phyloP scores from a whole-genome alignment of 2,797 vertebrate genomes.

The Sebastes diaconus region DNA sequence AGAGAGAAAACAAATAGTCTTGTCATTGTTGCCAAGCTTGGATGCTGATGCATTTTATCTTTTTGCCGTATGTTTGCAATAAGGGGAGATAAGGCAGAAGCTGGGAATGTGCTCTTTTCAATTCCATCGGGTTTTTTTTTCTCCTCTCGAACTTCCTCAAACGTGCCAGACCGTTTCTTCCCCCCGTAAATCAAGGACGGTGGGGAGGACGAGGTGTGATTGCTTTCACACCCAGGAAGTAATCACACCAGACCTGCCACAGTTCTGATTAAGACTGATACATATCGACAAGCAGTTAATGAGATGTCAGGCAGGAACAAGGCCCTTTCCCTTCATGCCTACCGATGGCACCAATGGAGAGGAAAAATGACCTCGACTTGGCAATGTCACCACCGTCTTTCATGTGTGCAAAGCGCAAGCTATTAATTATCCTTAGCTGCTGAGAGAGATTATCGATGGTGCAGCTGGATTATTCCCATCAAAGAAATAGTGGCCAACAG shows the following conservation, averaged over 20 bases:
- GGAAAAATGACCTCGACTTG: constrained; percentile 68
- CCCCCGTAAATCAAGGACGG: constrained; percentile 79
- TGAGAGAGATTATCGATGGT: constrained; percentile 32
- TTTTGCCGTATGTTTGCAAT: constrained; percentile 12
- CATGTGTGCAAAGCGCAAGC: constrained; percentile 38
- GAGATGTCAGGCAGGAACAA: constrained; percentile 81
- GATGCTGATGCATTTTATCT: constrained; percentile 21
- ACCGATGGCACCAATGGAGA: constrained; percentile 61
- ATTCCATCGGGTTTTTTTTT: background rate
- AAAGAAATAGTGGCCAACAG: constrained; percentile 22
- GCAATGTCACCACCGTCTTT: constrained; percentile 72
- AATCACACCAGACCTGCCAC: constrained; percentile 80
- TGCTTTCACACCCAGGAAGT: constrained; percentile 81
- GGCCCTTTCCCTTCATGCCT: constrained; percentile 70
- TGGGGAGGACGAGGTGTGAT: constrained; percentile 77
- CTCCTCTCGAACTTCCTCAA: constrained; percentile 51
- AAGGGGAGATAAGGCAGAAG: constrained; percentile 19
- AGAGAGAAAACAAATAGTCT: constrained; percentile 22
- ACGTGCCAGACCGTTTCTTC: constrained; percentile 55
- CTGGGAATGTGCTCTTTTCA: constrained; percentile 27
- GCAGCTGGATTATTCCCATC: constrained; percentile 18
- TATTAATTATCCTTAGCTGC: constrained; percentile 58
- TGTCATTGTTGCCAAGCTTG: constrained; percentile 17
- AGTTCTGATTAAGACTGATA: constrained; percentile 87
- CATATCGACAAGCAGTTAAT: constrained; percentile 85